These are phyloP conservation scores for Mycteria americana DNA, from an alignment of 2,797 vertebrate species.

Conservation along the genomic window DNA sequence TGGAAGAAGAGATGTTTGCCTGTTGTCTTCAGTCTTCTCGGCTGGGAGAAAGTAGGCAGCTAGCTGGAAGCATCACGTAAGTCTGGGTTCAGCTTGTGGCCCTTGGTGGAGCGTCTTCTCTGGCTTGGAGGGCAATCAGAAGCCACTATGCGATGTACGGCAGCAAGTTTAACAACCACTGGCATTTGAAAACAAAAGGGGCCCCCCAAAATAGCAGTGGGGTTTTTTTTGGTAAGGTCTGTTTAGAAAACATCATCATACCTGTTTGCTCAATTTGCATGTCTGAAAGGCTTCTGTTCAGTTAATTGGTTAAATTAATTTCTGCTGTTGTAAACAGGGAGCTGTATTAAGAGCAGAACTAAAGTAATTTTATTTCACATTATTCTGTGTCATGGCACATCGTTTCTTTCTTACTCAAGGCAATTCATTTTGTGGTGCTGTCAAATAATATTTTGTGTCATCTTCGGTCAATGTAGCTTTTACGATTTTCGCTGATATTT, in stretches of 20 bases:
- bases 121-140: neutral
- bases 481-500: neutral
- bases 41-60: neutral
- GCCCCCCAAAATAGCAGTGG: accelerated
- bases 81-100: neutral
- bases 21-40: neutral
- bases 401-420: slow-evolving; percentile 38
- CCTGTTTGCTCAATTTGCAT: neutral
- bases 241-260: neutral
- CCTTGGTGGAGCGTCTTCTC: neutral
- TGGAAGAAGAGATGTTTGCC: neutral
- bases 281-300: slow-evolving; percentile 25
- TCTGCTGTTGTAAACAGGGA: neutral
- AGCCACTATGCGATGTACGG: accelerated
- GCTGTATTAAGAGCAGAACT: neutral
- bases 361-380: slow-evolving; percentile 39
- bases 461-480: neutral
- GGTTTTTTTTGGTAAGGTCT: neutral
- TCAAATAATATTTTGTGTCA: slow-evolving; percentile 14
- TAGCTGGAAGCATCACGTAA: accelerated
- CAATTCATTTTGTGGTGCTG: slow-evolving; percentile 35
- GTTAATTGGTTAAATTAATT: slow-evolving; percentile 52
- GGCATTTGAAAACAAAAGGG: neutral
- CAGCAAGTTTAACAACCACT: neutral
- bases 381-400: slow-evolving; percentile 1